Evolutionary conservation across 2,888 invertebrate species (phyloP), one percentile per base, ranked within the genome.

Genomic region (Amiota mariae): DNA sequence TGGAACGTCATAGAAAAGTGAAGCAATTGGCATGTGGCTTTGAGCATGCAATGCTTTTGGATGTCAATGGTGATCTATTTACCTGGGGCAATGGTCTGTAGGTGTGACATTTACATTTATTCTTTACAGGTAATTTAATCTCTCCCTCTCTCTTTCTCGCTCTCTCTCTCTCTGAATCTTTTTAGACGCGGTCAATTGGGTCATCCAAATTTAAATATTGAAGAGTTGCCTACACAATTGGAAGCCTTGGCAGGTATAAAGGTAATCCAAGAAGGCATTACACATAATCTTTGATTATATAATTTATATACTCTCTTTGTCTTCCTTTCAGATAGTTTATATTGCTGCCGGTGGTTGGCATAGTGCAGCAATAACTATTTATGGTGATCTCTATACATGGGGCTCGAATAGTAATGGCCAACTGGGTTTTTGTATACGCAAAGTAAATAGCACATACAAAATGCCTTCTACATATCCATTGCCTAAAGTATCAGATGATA

Each of bases 371-470:
- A 88, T 97, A 9, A 96, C 95, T 79, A 92, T 92, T 82, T 92
- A 92, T 88, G 97, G 96, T 13, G 97, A 97, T 88, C 85, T 97
- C 0, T 98, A 97, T 87, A 92, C 93, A 2, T 98, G 98, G 97
- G 98, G 98, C 9, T 97, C 95, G 94, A 98, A 98, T 90, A 93
- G 94, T 76, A 93, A 92, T 83, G 97, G 97, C 0, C 97, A 98
- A 89, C 90, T 98, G 15, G 97, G 97, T 9, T 88, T 95, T 48
- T 88, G 89, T 49, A 85, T 87, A 9, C 87, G 90, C 75, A 90
- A 90, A 74, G 86, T 86, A 9, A 77, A 73, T 15, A 68, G 74
- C 1, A 36, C 74, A 18, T 70, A 81, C 0, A 81, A 82, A 70
- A 79, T 88, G 78, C 86, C 87, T n/a, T 78, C 85, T 20, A 83